Base-by-base conservation (phyloP, 2,888 invertebrate species). In the Drepanosiphum platanoidis region DNA sequence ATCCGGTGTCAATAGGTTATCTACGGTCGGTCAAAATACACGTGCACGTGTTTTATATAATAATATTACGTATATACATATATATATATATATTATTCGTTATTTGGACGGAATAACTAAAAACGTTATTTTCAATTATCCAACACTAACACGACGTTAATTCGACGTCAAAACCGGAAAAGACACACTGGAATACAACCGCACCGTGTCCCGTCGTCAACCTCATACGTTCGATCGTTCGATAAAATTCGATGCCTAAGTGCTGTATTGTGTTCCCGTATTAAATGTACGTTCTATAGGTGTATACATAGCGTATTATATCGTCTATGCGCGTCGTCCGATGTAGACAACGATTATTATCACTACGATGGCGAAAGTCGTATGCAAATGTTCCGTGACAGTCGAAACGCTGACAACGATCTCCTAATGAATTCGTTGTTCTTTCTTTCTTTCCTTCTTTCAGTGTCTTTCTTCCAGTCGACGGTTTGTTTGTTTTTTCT, bases 1-100 rank as follows among this genome's bases (percentile, higher is more conserved):
- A 42, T 84, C 84, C 84, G 75, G 75, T 84, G 84, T 84, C 84
- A 84, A 77, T 84, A 84, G 77, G 70, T 77, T 84, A 84, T 84
- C 77, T 75, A 46, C 83, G 71, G 68, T 68, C 30, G 68, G 72
- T 52, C 72, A 32, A 46, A 66, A 64, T 64, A 34, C 42, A 74
- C 46, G 46, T 9, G 74, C 46, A 46, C 32, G 13, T 46, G 32
- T 68, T 68, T 68, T 34, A 34, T 68, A 34, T 32, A 34, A 30
- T 30, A 11, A 61, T 61, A 61, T 18, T 58, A n/a, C 3, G 58
- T 58, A 30, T 36, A n/a, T 34, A 34, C 30, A 58, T 71, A n/a
- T 36, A 13, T 30, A 8, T 36, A 9, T 71, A 30, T 64, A 1
- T 27, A n/a, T 7, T 64, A 36, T 42, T 46, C 74, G 39, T 75